phyloP scores from a whole-genome alignment of 2,888 invertebrate species.

The Phyllotreta cruciferae region DNA sequence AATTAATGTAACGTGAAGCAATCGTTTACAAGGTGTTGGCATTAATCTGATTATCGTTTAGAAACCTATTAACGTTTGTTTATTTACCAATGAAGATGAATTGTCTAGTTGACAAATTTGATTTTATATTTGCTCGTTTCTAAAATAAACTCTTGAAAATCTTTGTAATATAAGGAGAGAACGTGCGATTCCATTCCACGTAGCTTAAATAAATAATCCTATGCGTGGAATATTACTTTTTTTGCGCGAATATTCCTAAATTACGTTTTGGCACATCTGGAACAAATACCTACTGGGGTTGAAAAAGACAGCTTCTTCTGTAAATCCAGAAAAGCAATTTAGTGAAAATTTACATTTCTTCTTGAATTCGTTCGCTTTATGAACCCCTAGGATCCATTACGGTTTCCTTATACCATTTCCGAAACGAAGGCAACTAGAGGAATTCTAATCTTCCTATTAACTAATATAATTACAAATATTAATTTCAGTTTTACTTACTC shows the following conservation, averaged over 20 bases:
- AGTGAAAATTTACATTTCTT: constrained; percentile 19
- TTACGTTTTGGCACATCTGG: constrained; percentile 22
- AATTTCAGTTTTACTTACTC: too few relatives aligned
- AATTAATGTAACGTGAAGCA: too few relatives aligned
- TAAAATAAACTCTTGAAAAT: neutral
- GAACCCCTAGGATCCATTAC: neutral
- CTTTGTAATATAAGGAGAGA: neutral
- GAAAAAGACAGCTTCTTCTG: constrained; percentile 22
- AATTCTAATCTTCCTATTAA: too few relatives aligned
- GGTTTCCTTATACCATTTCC: neutral
- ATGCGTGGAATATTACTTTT: constrained; percentile 19
- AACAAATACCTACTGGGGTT: constrained; percentile 17
- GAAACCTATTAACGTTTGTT: too few relatives aligned
- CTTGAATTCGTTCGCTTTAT: constrained; percentile 18
- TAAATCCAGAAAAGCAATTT: constrained; percentile 23
- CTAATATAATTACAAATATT: too few relatives aligned
- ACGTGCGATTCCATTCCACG: neutral
- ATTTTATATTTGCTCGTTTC: neutral
- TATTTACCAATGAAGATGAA: too few relatives aligned
- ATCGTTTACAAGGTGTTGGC: too few relatives aligned
- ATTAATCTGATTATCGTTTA: too few relatives aligned
- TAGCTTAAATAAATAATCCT: constrained; percentile 23
- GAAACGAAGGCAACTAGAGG: too few relatives aligned
- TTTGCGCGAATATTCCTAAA: constrained; percentile 12
- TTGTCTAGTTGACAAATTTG: too few relatives aligned